Percentiles rank a stretch among this genome's conserved stretches.
phyloP scores from a whole-genome alignment of 2,888 invertebrate genomes.

The Thymelicus acteon region DNA sequence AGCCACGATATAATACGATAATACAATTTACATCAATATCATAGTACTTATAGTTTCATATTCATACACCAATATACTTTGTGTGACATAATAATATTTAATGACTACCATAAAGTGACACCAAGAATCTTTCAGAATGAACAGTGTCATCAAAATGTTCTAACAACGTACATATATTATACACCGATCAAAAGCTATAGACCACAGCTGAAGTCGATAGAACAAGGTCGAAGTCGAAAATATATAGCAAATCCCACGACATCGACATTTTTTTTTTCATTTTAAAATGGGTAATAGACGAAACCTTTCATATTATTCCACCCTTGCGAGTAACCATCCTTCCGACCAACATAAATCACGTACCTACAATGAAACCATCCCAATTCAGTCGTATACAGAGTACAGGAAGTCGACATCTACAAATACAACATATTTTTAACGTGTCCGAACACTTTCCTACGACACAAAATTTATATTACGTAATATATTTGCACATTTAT shows the following conservation, averaged over 20 bases:
- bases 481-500: constrained; percentile 12
- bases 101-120: neutral
- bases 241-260: no score
- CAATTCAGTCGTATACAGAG: no score
- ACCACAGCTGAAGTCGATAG: neutral
- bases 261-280: no score
- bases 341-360: neutral
- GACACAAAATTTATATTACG: constrained; percentile 3
- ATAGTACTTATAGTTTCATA: neutral
- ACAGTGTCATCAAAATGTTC: neutral
- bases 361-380: neutral
- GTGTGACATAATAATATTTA: neutral
- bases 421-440: neutral
- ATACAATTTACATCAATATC: neutral
- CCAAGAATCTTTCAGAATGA: neutral
- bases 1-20: neutral
- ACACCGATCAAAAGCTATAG: neutral
- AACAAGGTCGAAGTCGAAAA: no score
- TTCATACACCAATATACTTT: neutral
- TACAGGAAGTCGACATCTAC: no score
- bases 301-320: neutral
- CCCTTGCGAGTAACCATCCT: neutral
- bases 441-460: neutral
- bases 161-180: neutral
- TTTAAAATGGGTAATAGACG: no score